Evolutionary conservation across 2,888 invertebrate genomes (phyloP), one percentile per base, ranked within the genome.

Genomic region (Venusia cambrica): DNA sequence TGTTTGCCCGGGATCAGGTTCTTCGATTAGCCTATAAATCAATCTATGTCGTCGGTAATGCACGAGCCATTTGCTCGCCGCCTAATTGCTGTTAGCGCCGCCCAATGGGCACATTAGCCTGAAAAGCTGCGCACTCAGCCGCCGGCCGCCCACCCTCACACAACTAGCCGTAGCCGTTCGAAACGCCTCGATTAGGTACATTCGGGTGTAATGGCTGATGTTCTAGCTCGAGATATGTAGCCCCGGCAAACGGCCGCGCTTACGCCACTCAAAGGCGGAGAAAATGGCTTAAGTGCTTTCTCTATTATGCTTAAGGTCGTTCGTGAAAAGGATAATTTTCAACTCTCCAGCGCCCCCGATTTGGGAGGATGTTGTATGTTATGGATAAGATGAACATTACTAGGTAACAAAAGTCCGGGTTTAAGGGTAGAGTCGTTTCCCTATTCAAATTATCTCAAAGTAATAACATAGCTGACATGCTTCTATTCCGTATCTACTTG

Each of bases 231-330:
- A 70, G 77, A 77, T 74, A 76, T 75, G 75, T 73, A 71, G 72
- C 73, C 71, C 66, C 73, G 69, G 74, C 83, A 81, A 84, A 84
- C 77, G 78, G 75, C 68, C 77, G 65, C 80, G 79, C 85, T 87
- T 85, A 87, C 81, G 77, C 76, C 83, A 85, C 81, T 85, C 81
- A 87, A 87, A 87, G 83, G 84, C 85, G 83, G 85, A 76, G 85
- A 87, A 85, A 85, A 85, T 87, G 83, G 83, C 81, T 87, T 84
- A 87, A 87, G 87, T 87, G 87, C 87, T 85, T 81, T 85, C 84
- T 87, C 87, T 87, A 85, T 85, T 87, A 87, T 87, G 73, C 75
- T 87, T 83, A 84, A 85, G 85, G 81, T 75, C 84, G 81, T 79
- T 87, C 77, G 72, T 83, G 83, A 85, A 87, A 85, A 85, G 87